phyloP scores from a whole-genome alignment of 2,113 vertebrate genomes.

The Brachionichthys hirsutus region DNA sequence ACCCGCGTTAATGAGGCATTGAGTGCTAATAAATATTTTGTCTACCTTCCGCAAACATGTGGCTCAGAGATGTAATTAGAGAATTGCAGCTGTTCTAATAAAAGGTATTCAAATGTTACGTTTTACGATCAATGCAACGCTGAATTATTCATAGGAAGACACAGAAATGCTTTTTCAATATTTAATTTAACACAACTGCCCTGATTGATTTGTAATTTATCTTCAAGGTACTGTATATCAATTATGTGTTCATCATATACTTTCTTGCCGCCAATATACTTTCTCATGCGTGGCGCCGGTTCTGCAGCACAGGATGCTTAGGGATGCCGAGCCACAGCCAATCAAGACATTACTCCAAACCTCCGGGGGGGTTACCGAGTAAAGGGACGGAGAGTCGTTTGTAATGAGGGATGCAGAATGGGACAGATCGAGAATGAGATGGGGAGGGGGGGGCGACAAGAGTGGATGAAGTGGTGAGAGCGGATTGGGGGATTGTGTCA shows the following conservation, averaged over 20 bases:
- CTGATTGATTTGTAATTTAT: constrained; percentile 25
- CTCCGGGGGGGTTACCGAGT: constrained; percentile 47
- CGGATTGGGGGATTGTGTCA: constrained; percentile 45
- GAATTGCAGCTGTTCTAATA: constrained; percentile 3
- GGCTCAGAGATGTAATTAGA: constrained; percentile 13
- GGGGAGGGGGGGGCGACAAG: constrained; percentile 35
- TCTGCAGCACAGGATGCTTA: constrained; percentile 53
- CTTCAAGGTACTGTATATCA: constrained; percentile 15
- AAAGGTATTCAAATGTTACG: constrained; percentile 11
- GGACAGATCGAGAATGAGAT: constrained; percentile 24
- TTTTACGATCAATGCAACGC: not conserved
- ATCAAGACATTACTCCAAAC: constrained; percentile 58
- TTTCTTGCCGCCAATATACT: constrained; percentile 26
- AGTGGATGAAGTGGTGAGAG: constrained; percentile 29
- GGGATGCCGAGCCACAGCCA: constrained; percentile 62
- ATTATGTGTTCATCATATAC: constrained; percentile 21
- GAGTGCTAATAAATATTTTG: constrained; percentile 16
- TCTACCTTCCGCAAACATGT: constrained; percentile 1
- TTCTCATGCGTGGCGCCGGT: constrained; percentile 37
- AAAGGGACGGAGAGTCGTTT: constrained; percentile 36
- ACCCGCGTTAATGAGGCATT: constrained; percentile 8
- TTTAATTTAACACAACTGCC: not conserved
- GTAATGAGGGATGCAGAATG: constrained; percentile 53
- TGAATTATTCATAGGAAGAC: not conserved
- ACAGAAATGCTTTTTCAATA: not conserved